A percentile compares a stretch with the other conserved stretches of the same genome.
Conservation (phyloP, 2,797 vertebrate species). For the Lepus oiostolus region DNA sequence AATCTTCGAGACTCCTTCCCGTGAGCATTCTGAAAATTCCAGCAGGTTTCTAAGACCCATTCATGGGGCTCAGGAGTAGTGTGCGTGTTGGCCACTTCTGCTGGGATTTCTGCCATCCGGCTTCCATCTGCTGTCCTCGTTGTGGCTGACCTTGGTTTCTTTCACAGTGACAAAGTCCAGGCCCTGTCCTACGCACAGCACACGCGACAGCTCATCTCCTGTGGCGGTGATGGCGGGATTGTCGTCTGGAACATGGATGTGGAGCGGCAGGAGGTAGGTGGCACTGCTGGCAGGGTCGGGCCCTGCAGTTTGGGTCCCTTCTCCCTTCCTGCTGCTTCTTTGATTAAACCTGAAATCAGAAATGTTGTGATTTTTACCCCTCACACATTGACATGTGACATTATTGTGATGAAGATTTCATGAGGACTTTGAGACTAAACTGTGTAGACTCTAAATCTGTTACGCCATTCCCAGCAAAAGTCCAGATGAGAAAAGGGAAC, state of each 20-base stretch:
- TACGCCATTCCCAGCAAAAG: constrained; percentile 1
- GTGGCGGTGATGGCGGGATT: constrained; percentile 96
- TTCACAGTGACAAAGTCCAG: constrained; percentile 95
- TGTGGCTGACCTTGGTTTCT: constrained; percentile 60
- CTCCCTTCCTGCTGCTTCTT: neutral
- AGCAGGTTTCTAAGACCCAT: neutral
- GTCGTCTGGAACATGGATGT: constrained; percentile 99
- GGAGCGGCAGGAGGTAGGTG: constrained; percentile 95
- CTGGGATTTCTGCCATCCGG: neutral
- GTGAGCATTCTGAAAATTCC: neutral
- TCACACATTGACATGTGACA: neutral
- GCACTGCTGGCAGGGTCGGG: neutral
- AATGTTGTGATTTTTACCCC: neutral
- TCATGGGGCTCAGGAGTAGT: neutral
- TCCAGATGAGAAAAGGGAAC: constrained; percentile 34
- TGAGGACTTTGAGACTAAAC: constrained; percentile 40
- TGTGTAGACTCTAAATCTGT: neutral
- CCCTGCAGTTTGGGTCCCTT: neutral
- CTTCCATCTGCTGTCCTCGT: neutral
- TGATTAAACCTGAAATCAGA: constrained; percentile 31
- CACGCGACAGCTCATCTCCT: constrained; percentile 98
- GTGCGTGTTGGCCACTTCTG: neutral
- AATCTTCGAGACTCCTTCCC: neutral
- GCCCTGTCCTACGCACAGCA: constrained; percentile 97
- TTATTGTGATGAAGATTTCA: neutral